Base-by-base conservation (phyloP, 2,113 vertebrate genomes). In the Mobula hypostoma region DNA sequence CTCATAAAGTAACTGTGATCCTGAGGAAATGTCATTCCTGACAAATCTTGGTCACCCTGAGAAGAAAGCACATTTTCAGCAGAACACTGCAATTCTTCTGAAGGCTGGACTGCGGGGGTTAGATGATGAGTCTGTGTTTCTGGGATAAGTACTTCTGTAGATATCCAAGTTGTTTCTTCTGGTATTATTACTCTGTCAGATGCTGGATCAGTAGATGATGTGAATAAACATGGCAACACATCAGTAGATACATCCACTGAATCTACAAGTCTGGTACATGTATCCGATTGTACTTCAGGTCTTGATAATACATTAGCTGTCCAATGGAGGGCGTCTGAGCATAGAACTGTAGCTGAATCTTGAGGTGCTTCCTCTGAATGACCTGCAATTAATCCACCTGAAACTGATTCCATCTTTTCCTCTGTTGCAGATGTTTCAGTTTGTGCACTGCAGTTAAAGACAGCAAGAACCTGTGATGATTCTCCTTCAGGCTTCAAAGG, bases 1-100 rank as follows among this genome's bases (percentile, higher is more conserved):
- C 68, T 93, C 91, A 93, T 93, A 56, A 93, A 93, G 4, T 93
- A 93, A 93, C 70, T 93, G 70, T 93, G 91, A 72, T 93, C 91
- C 36, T 93, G 91, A 21, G 91, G 70, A 93, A 93, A 93, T 17
- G 40, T 74, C 68, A 74, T 93, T 74, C 66, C 91, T 56, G 91
- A 14, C 24, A 93, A 29, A 90, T 90, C 61, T 2, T 90, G 85
- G 19, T 90, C 58, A 76, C 56, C 36, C 2, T 27, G 36, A 74
- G 91, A 56, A 74, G 91, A 76, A 76, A 93, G 70, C 32, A 15
- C 9, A 1, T 9, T 93, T 36, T 74, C 91, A 29, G 70, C 74
- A 68, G 91, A 74, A 56, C 36, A 56, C 40, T 93, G 68, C 32
- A 93, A 3, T 74, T 72, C 91, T 93, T 93, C 91, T 27, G 91